A percentile compares a stretch with the other conserved stretches of the same genome.
These are phyloP conservation scores for Archips crataeganus DNA, from an alignment of 2,888 invertebrate genomes.

Conservation along the genomic window DNA sequence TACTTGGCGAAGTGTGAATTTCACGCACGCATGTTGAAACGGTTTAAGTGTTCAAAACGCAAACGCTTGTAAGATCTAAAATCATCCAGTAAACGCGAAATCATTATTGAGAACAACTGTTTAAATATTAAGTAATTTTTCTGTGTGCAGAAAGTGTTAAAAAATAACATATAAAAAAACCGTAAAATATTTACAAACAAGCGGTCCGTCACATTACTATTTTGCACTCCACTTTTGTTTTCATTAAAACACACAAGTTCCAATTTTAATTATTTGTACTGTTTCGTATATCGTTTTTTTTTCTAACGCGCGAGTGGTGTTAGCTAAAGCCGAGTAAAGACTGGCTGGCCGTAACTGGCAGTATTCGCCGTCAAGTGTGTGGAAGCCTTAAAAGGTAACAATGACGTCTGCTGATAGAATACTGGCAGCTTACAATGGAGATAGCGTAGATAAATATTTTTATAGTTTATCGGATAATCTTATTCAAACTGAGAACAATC, in stretches of 20 bases:
- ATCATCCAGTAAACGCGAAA: slow-evolving; percentile 13
- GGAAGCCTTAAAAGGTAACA: slow-evolving; percentile 53
- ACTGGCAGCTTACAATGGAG: slow-evolving; percentile 31
- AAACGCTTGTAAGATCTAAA: slow-evolving; percentile 25
- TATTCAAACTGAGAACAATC: slow-evolving; percentile 11
- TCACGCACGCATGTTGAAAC: slow-evolving; percentile 52
- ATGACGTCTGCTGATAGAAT: slow-evolving; percentile 31
- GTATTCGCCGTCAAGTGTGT: slow-evolving; percentile 38
- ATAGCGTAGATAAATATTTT: slow-evolving; percentile 35
- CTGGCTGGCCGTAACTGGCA: slow-evolving; percentile 54
- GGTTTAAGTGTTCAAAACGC: slow-evolving; percentile 39
- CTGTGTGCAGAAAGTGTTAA: slow-evolving; percentile 31
- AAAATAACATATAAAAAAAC: slow-evolving; percentile 17
- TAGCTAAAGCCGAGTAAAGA: slow-evolving; percentile 64
- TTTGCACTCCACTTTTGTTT: slow-evolving; percentile 19
- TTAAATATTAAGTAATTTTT: slow-evolving; percentile 24
- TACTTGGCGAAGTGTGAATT: slow-evolving; percentile 48
- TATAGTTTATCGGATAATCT: slow-evolving; percentile 30
- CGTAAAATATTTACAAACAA: slow-evolving; percentile 22
- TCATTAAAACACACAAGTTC: slow-evolving; percentile 17
- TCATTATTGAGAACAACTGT: slow-evolving; percentile 5
- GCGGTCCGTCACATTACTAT: slow-evolving; percentile 35
- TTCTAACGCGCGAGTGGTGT: slow-evolving; percentile 59
- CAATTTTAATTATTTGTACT: slow-evolving; percentile 29
- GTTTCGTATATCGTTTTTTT: slow-evolving; percentile 35